phyloP scores from a whole-genome alignment of 2,113 vertebrate genomes.

The Microtus oregoni region DNA sequence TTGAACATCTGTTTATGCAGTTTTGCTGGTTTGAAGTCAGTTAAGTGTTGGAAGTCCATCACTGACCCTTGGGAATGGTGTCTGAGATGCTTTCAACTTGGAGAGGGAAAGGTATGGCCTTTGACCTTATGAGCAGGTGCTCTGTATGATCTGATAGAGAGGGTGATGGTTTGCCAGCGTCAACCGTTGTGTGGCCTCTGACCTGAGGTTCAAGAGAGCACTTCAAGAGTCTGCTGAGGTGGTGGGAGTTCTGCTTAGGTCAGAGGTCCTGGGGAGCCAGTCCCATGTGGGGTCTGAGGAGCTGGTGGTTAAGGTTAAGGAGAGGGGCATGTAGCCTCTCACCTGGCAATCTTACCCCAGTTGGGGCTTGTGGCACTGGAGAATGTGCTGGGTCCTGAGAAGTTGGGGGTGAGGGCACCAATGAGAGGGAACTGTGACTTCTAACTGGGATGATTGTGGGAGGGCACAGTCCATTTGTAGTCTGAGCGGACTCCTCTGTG shows the following conservation, averaged over 20 bases:
- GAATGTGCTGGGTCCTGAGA: neutral
- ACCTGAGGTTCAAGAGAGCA: neutral
- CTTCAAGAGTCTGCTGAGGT: neutral
- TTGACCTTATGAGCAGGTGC: neutral
- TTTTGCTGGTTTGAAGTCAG: neutral
- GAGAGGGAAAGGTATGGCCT: neutral
- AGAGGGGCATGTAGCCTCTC: neutral
- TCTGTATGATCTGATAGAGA: neutral
- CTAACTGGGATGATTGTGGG: no score
- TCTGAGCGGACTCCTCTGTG: conserved; percentile 57
- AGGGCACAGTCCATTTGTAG: neutral
- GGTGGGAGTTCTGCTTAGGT: neutral
- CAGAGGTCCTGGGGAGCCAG: neutral
- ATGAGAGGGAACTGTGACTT: neutral
- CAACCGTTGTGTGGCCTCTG: neutral
- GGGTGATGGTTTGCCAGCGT: neutral
- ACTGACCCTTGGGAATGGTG: neutral
- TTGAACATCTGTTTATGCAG: neutral
- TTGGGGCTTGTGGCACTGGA: neutral
- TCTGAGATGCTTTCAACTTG: neutral
- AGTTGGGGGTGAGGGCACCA: neutral
- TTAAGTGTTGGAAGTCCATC: neutral
- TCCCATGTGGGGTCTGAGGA: neutral
- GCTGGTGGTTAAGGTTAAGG: neutral
- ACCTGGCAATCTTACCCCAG: neutral